Conservation (phyloP, 2,888 invertebrate species). For the Coleophora deauratella region DNA sequence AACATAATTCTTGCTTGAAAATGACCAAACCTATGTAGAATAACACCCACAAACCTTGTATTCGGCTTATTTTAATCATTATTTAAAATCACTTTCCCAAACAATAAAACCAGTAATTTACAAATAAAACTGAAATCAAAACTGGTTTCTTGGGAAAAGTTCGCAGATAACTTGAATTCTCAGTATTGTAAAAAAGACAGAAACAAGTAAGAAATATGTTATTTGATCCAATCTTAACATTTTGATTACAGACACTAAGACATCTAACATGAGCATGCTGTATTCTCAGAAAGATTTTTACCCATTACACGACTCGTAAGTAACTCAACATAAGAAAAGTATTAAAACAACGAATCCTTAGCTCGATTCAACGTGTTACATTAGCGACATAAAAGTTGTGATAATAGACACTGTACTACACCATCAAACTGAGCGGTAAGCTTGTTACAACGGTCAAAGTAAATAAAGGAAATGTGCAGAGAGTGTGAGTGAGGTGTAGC, state of each 20-base stretch:
- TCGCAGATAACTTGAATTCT: too few relatives aligned
- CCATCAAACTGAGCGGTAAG: conserved; percentile 51
- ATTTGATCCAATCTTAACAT: not conserved
- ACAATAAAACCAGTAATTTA: too few relatives aligned
- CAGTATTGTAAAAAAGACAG: too few relatives aligned
- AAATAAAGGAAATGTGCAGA: conserved; percentile 43
- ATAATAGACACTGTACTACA: conserved; percentile 47
- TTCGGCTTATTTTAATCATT: too few relatives aligned
- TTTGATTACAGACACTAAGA: conserved; percentile 20
- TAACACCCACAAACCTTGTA: too few relatives aligned
- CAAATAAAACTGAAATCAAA: too few relatives aligned
- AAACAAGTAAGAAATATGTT: not conserved
- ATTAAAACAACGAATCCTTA: conserved; percentile 25
- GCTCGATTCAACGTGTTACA: conserved; percentile 26
- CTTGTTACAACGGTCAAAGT: conserved; percentile 35
- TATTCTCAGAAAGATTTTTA: conserved; percentile 1
- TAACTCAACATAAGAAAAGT: too few relatives aligned
- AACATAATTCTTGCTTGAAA: conserved; percentile 10
- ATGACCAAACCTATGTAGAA: too few relatives aligned
- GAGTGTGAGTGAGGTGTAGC: conserved; percentile 47
- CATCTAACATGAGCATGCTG: conserved; percentile 52
- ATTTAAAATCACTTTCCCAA: too few relatives aligned
- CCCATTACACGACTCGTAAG: too few relatives aligned
- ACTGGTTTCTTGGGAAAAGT: too few relatives aligned
- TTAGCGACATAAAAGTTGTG: conserved; percentile 25